Base-by-base conservation (phyloP, 2,113 vertebrate species). In the Benitochromis conjunctus region DNA sequence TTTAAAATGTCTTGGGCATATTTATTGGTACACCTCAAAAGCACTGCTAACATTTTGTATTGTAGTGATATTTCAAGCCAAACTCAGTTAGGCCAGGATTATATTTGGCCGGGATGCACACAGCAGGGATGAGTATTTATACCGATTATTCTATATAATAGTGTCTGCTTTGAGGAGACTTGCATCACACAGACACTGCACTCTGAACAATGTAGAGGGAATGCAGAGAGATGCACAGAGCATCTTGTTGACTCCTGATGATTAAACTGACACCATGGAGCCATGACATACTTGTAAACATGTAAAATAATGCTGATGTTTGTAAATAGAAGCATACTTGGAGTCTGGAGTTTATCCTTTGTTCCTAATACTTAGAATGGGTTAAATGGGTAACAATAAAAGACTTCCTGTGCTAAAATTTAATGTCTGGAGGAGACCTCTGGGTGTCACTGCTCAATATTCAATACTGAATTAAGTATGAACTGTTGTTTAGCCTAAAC, bases 121-220 rank as follows among this genome's bases (percentile, higher is more conserved):
- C 7, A 54, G 8, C 53, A 21, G n/a, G 19, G 24, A 19, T 19
- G 14, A 74, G 0, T 11, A 74, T 29, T 74, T 4, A 16, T 48
- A 29, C 41, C 21, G 11, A 3, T 74, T 74, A 19, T 29, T 18
- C 14, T 29, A 2, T 48, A 29, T 5, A 19, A 3, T 0, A 46
- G 66, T 71, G 64, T 48, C 46, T 51, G 7, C 48, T 51, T 18
- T 51, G 16, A 51, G 7, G 16, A 18, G 18, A 18, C 48, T 51
- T 51, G 16, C 3, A 51, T 51, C 7, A 7, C 48, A 51, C 16
- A 51, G 6, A 18, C 14, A 14, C 46, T 48, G 46, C 46, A 48
- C 46, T 48, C 14, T 48, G 46, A 48, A 7, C 46, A 48, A 14
- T 16, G 14, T 7, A 43, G 43, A 18, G 1, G 24, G 24, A 10